These are phyloP conservation scores for Bimastos eiseni DNA, from an alignment of 2,888 invertebrate genomes.

Conservation along the genomic window DNA sequence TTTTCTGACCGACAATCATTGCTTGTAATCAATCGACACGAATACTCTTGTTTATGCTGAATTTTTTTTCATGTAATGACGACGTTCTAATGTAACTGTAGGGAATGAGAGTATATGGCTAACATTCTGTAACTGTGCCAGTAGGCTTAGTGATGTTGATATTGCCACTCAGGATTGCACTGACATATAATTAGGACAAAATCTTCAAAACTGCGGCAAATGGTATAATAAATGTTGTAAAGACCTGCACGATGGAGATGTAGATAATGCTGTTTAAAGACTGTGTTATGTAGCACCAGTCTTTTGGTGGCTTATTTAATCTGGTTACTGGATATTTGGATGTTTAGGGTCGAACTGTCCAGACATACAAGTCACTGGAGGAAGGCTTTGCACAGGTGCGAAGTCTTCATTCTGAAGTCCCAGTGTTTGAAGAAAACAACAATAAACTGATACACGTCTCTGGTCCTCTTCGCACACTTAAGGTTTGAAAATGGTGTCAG, in stretches of 20 bases:
- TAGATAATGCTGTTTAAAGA: not conserved
- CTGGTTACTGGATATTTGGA: not conserved
- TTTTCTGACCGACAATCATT: no score
- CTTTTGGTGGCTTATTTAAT: not conserved
- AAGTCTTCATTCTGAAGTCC: slow-evolving; percentile 63
- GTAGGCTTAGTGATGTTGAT: not conserved
- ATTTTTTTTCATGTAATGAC: no score
- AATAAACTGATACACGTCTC: slow-evolving; percentile 77
- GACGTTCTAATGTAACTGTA: no score
- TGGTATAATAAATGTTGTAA: not conserved
- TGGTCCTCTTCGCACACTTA: slow-evolving; percentile 75
- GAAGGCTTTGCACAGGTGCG: slow-evolving; percentile 74
- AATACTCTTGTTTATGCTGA: no score
- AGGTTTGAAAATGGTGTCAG: slow-evolving; percentile 66
- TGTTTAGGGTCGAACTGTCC: slow-evolving; percentile 75
- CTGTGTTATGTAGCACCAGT: not conserved
- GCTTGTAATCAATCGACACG: no score
- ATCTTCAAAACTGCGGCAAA: not conserved
- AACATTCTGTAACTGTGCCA: not conserved
- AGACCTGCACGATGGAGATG: not conserved
- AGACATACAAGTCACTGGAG: slow-evolving; percentile 77
- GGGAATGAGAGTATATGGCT: not conserved
- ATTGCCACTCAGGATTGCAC: not conserved
- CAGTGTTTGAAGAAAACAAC: slow-evolving; percentile 70
- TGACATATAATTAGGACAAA: not conserved